phyloP scores from a whole-genome alignment of 2,888 invertebrate genomes.

The Lamellibrachia satsuma region DNA sequence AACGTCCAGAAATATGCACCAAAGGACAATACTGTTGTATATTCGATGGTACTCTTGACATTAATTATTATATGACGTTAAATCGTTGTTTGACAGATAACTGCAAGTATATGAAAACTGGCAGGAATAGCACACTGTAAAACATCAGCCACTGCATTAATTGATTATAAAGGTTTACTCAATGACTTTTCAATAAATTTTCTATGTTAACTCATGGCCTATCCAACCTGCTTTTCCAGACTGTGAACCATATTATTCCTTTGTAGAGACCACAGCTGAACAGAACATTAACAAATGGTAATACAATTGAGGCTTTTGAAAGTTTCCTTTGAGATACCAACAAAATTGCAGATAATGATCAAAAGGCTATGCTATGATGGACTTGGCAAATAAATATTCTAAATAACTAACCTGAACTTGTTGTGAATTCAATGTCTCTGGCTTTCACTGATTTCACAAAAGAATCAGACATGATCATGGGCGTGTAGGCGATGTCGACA shows the following conservation, averaged over 20 bases:
- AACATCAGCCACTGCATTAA: not conserved
- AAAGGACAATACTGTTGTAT: not conserved
- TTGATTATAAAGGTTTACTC: not conserved
- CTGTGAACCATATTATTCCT: not conserved
- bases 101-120: too few relatives aligned
- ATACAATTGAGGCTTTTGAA: too few relatives aligned
- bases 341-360: too few relatives aligned
- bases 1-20: not conserved
- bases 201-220: not conserved
- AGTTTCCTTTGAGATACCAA: too few relatives aligned
- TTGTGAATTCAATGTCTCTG: constrained; percentile 70
- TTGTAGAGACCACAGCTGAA: not conserved
- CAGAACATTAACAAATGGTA: not conserved
- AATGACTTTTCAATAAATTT: not conserved
- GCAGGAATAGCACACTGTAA: not conserved
- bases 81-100: not conserved
- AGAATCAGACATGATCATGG: constrained; percentile 96
- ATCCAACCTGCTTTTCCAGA: not conserved
- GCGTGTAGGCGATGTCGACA: constrained; percentile 90
- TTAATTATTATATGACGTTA: not conserved
- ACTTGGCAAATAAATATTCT: not conserved
- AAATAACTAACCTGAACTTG: constrained; percentile 56
- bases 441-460: constrained; percentile 90
- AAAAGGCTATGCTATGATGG: too few relatives aligned
- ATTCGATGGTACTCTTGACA: not conserved